Base-by-base conservation (phyloP, 2,888 invertebrate genomes). In the Mythimna lalbum region DNA sequence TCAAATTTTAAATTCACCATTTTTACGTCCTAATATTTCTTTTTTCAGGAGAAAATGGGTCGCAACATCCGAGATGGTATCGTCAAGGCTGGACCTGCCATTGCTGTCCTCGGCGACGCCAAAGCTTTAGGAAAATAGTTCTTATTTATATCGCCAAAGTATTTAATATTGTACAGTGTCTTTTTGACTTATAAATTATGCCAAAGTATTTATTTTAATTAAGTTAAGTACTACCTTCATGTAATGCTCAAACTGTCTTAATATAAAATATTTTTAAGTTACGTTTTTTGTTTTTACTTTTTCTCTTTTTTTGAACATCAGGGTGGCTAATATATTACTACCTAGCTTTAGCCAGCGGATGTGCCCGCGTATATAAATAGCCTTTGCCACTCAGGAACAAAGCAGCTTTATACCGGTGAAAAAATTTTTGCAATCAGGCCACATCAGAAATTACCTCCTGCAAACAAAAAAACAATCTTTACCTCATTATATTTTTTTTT, bases 71-170 rank as follows among this genome's bases (percentile, higher is more conserved):
- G 52, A 23, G 52, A 52, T 52, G 52, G 52, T 12, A 14, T 52
- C 23, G 6, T 52, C 14, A 52, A 52, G 5, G 52, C 52, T 52
- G 57, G 57, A 21, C 57, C 57, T 7, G 57, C 57, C 21, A 21
- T 57, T 12, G 36, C 6, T 21, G 36, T 57, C 21, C 21, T 57
- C 7, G 57, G 57, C 0, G 57, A 57, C 7, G 57, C 57, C 36
- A 57, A 57, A 21, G 36, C 57, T 7, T 6, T 57, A 57, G 36
- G 57, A 36, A 36, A 57, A 57, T 57, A 57, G 57, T 36, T 36
- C 7, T 21, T 57, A 21, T 21, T 57, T 14, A 6, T 7, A 57
- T 17, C 12, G 7, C 1, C 7, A 57, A 21, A 56, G 7, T 57
- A 21, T 57, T 57, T 6, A 21, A 57, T 14, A 36, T 57, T 57